Percentiles rank a stretch among this genome's conserved stretches.
Conservation (phyloP, 1,140 invertebrate genomes). For the Drosophila nasuta region DNA sequence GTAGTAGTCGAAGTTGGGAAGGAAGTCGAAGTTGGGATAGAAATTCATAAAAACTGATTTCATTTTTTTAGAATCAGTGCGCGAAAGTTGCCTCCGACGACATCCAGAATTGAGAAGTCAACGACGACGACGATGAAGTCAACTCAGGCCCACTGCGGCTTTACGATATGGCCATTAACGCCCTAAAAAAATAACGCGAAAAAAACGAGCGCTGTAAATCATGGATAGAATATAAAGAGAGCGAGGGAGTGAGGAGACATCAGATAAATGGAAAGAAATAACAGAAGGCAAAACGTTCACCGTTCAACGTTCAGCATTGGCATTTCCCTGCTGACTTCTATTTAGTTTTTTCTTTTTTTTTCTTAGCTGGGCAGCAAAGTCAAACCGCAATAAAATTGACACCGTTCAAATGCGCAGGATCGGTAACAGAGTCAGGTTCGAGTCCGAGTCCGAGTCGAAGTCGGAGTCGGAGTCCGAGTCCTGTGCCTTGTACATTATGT, state of each 20-base stretch:
- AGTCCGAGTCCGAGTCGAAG: not conserved
- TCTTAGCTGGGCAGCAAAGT: constrained; percentile 55
- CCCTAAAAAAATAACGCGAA: constrained; percentile 81
- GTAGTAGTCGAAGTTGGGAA: constrained; percentile 1
- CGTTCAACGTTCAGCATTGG: not conserved
- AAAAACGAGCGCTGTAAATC: constrained; percentile 80
- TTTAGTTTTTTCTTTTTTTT: not conserved
- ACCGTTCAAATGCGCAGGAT: constrained; percentile 71
- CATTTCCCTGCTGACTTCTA: constrained; percentile 22
- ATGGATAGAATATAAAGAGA: constrained; percentile 20
- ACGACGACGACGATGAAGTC: not conserved
- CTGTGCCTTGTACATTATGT: constrained; percentile 51
- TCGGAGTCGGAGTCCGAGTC: not conserved
- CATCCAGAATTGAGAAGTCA: constrained; percentile 5
- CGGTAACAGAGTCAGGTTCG: constrained; percentile 15
- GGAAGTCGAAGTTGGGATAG: constrained; percentile 15
- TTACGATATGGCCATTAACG: constrained; percentile 74
- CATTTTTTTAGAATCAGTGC: constrained; percentile 84
- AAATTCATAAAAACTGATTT: constrained; percentile 84
- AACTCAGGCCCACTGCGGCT: constrained; percentile 63
- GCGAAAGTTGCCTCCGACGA: constrained; percentile 54
- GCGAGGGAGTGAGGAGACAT: constrained; percentile 1
- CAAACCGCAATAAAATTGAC: constrained; percentile 85
- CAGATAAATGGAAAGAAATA: not conserved
- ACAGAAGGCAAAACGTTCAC: not conserved